phyloP scores from a whole-genome alignment of 2,797 vertebrate species.

The Nasua narica region DNA sequence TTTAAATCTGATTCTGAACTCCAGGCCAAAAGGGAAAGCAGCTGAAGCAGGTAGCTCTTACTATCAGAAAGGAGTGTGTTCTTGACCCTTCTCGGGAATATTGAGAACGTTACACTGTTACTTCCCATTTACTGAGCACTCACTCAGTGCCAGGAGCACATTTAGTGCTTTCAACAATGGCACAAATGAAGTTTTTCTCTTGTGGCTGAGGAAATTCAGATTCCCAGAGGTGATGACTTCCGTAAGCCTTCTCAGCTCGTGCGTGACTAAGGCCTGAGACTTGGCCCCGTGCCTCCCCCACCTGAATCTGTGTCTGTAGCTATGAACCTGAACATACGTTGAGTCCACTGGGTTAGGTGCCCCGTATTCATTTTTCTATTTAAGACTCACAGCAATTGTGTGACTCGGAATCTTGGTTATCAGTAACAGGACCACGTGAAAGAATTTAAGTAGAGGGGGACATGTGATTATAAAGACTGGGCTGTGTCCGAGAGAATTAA shows the following conservation, averaged over 20 bases:
- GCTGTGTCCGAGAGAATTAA: not conserved
- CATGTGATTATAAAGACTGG: not conserved
- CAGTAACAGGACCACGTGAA: not conserved
- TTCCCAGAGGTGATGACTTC: not conserved
- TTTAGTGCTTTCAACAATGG: not conserved
- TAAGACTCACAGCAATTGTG: not conserved
- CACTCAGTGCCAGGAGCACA: not conserved
- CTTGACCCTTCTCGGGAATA: not conserved
- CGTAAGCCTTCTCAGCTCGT: not conserved
- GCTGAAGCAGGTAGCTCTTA: not conserved
- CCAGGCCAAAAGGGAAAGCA: not conserved
- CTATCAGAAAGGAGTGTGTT: not conserved
- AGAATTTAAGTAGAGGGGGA: not conserved
- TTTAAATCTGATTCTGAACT: constrained; percentile 11
- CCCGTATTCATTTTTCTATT: not conserved
- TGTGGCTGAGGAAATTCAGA: not conserved
- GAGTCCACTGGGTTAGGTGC: not conserved
- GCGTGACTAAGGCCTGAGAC: not conserved
- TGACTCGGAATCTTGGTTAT: not conserved
- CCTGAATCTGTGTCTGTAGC: not conserved
- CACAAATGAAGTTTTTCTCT: not conserved
- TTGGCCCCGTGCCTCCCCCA: not conserved
- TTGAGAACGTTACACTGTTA: not conserved
- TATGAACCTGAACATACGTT: not conserved
- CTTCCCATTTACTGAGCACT: not conserved